phyloP scores from a whole-genome alignment of 2,888 invertebrate species.

The Acronicta aceris region DNA sequence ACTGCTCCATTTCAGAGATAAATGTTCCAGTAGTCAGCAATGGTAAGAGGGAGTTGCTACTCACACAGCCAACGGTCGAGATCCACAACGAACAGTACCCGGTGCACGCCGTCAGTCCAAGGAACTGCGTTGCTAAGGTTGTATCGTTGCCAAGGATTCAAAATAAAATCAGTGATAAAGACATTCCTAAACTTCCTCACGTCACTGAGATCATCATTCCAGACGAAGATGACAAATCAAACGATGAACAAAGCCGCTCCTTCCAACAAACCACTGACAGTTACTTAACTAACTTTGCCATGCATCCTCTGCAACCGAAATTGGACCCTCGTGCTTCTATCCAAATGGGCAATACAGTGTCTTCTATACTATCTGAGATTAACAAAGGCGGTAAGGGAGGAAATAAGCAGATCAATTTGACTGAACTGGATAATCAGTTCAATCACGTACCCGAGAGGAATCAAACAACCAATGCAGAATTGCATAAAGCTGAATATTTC shows the following conservation, averaged over 20 bases:
- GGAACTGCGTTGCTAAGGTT: slow-evolving; percentile 84
- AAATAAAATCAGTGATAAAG: slow-evolving; percentile 86
- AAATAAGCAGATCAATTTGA: slow-evolving; percentile 82
- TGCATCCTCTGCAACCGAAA: slow-evolving; percentile 83
- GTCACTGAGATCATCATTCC: slow-evolving; percentile 93
- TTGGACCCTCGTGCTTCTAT: slow-evolving; percentile 87
- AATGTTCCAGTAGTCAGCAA: slow-evolving; percentile 91
- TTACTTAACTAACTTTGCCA: slow-evolving; percentile 81
- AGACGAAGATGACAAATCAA: slow-evolving; percentile 89
- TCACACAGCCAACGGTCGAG: slow-evolving; percentile 87
- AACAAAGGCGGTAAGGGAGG: slow-evolving; percentile 85
- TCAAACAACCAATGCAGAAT: slow-evolving; percentile 68
- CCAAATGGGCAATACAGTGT: slow-evolving; percentile 90
- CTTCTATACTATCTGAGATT: slow-evolving; percentile 89
- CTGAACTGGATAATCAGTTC: slow-evolving; percentile 84
- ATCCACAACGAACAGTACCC: slow-evolving; percentile 87
- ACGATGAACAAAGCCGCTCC: slow-evolving; percentile 74
- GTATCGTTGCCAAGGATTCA: slow-evolving; percentile 83
- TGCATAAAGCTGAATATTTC: slow-evolving; percentile 83
- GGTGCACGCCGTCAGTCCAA: slow-evolving; percentile 75
- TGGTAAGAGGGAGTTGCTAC: slow-evolving; percentile 87
- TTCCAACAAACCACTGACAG: slow-evolving; percentile 77
- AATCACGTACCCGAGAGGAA: slow-evolving; percentile 74
- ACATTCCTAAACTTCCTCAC: slow-evolving; percentile 93
- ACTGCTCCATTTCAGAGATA: slow-evolving; percentile 94